A percentile compares a stretch with the other conserved stretches of the same genome.
Conservation (phyloP, 53 echinoderm and acorn worm genomes). For the Holothuria scabra region DNA sequence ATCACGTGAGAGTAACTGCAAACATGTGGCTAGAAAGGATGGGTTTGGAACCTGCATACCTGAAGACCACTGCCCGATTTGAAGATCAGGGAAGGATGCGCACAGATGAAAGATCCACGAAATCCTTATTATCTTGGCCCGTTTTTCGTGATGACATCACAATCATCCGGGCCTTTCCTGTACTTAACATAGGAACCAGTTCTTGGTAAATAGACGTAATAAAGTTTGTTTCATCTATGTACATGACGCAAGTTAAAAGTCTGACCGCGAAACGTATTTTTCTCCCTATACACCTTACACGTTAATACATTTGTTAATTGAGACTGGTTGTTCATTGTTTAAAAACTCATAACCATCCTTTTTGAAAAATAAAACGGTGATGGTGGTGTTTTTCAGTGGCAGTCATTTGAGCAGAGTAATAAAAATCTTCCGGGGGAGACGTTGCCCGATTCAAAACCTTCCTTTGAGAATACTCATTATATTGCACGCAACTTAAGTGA, state of each 20-base stretch:
- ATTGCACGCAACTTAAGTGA: not conserved
- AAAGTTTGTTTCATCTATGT: conserved; percentile 31
- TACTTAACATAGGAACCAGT: conserved; percentile 12
- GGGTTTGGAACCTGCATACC: too few species aligned
- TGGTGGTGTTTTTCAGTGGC: not conserved
- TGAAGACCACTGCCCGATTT: too few species aligned
- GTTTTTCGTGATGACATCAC: conserved; percentile 7
- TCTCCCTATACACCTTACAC: not conserved
- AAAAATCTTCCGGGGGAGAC: not conserved
- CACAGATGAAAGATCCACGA: conserved; percentile 1
- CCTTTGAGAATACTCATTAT: not conserved
- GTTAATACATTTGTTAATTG: not conserved
- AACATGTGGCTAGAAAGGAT: conserved; percentile 5
- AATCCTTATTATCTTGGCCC: conserved; percentile 21
- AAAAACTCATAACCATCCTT: not conserved
- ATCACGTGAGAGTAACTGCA: conserved; percentile 7
- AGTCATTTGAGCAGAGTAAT: not conserved
- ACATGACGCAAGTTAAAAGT: conserved; percentile 28
- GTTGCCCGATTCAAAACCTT: not conserved
- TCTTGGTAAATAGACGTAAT: conserved; percentile 14
- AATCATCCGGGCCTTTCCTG: conserved; percentile 16
- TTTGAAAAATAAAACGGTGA: conserved; percentile 17
- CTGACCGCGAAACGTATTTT: conserved; percentile 11
- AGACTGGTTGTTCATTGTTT: not conserved
- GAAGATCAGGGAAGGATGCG: too few species aligned